Evolutionary conservation across 2,888 invertebrate genomes (phyloP).

Genomic region (Rhyacophila evoluta): DNA sequence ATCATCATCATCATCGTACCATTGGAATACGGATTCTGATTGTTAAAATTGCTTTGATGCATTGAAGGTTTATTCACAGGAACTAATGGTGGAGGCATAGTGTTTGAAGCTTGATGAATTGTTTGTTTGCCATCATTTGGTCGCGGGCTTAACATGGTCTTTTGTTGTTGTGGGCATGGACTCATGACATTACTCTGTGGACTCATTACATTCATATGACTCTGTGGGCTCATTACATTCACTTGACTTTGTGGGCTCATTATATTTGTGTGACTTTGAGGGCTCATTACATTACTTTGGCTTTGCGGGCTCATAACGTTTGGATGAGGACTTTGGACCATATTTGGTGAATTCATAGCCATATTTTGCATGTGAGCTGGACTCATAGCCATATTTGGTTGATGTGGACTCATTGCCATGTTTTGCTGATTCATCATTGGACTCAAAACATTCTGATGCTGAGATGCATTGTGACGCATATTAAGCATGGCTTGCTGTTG

Average conservation of each 20-base stretch:
- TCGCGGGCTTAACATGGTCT: conserved; percentile 59
- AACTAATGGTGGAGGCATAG: conserved; percentile 42
- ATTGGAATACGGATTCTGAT: conserved; percentile 39
- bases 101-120: conserved; percentile 61
- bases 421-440: conserved; percentile 57
- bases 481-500: conserved; percentile 30
- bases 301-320: conserved; percentile 55
- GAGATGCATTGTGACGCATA: conserved; percentile 32
- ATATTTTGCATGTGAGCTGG: conserved; percentile 65
- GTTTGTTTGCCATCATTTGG: conserved; percentile 57
- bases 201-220: conserved; percentile 60
- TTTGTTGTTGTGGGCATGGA: conserved; percentile 31
- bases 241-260: conserved; percentile 64
- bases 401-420: conserved; percentile 69
- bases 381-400: conserved; percentile 68
- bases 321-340: conserved; percentile 23
- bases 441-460: conserved; percentile 42
- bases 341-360: conserved; percentile 53
- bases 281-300: conserved; percentile 62
- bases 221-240: conserved; percentile 48
- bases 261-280: conserved; percentile 64
- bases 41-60: conserved; percentile 13
- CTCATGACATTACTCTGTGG: conserved; percentile 58
- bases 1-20: conserved; percentile 18
- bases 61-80: conserved; percentile 15